Conservation (phyloP, 2,113 vertebrate species). For the Synchiropus splendidus region DNA sequence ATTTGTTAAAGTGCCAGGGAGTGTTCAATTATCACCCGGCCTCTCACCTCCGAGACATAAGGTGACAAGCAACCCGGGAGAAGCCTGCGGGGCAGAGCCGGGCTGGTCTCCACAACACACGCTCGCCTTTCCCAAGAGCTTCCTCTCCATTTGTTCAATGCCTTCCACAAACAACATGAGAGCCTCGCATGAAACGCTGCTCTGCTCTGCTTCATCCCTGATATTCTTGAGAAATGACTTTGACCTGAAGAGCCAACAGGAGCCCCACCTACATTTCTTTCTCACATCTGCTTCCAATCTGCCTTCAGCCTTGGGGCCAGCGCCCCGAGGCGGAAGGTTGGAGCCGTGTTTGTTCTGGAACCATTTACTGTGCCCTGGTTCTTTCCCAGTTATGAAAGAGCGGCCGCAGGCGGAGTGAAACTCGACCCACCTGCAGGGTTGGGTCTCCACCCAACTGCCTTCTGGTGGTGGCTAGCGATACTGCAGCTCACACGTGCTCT, state of each 20-base stretch:
- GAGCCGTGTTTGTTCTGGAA: constrained; percentile 58
- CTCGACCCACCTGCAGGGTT: constrained; percentile 48
- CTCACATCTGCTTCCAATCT: constrained; percentile 61
- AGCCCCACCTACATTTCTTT: constrained; percentile 37
- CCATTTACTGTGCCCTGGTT: constrained; percentile 41
- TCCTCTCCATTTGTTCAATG: constrained; percentile 58
- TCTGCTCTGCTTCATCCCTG: constrained; percentile 2
- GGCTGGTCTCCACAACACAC: constrained; percentile 11
- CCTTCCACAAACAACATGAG: constrained; percentile 50
- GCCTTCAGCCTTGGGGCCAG: constrained; percentile 29
- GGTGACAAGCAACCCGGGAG: constrained; percentile 48
- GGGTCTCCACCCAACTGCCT: constrained; percentile 39
- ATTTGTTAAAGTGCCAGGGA: constrained; percentile 60
- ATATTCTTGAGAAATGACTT: constrained; percentile 26
- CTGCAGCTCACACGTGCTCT: constrained; percentile 4
- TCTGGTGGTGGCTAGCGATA: constrained; percentile 24
- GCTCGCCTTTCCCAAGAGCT: constrained; percentile 26
- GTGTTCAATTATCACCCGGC: constrained; percentile 62
- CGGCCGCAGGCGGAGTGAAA: constrained; percentile 20
- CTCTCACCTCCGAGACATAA: constrained; percentile 60
- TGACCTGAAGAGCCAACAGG: constrained; percentile 19
- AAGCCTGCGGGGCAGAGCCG: constrained; percentile 41
- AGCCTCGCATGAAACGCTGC: constrained; percentile 10
- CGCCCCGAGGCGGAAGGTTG: constrained; percentile 40
- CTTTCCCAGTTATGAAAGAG: constrained; percentile 47